Evolutionary conservation across 2,797 vertebrate species (phyloP), one percentile per base, ranked within the genome.

Genomic region (Falco rusticolus): DNA sequence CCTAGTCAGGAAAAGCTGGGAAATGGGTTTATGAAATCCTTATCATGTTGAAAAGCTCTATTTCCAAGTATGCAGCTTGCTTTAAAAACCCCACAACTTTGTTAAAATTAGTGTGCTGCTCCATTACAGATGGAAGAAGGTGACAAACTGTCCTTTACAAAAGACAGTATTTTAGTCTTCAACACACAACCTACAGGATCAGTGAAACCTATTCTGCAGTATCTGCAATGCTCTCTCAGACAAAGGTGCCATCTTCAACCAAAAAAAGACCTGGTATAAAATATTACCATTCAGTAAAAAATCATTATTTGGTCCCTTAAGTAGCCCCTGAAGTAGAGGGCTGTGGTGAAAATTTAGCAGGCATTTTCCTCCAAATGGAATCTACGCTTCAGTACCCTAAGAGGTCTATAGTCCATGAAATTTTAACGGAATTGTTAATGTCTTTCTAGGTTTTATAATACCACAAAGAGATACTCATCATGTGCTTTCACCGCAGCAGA

Each of bases 271-370:
- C 47, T 47, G 74, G 39, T 75, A 95, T 95, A 85, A 98, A 97
- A 97, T 91, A 96, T 92, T 96, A 95, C 89, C 72, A 97, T 97
- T 96, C 93, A 96, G 82, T 41, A 13, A 94, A 96, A 97, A 97
- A 97, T 96, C 97, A 93, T 97, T 98, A 97, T 95, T 97, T 94
- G 89, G 94, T 98, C 98, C 97, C 98, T 98, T 97, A 98, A 98
- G 97, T 98, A 97, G 96, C 92, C 94, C 92, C 97, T 96, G 94
- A 98, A 98, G 96, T 97, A 96, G 96, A 84, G 34, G 29, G 60
- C 63, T 93, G 60, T 71, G 51, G 66, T 83, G 74, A 34, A 95
- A 97, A 84, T 94, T 84, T 81, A 97, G 89, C 83, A 94, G 89
- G 71, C 75, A 56, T 94, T 95, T 94, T 68, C 13, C 77, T 92